phyloP scores from a whole-genome alignment of 1,140 invertebrate species.

The Chionoecetes opilio region DNA sequence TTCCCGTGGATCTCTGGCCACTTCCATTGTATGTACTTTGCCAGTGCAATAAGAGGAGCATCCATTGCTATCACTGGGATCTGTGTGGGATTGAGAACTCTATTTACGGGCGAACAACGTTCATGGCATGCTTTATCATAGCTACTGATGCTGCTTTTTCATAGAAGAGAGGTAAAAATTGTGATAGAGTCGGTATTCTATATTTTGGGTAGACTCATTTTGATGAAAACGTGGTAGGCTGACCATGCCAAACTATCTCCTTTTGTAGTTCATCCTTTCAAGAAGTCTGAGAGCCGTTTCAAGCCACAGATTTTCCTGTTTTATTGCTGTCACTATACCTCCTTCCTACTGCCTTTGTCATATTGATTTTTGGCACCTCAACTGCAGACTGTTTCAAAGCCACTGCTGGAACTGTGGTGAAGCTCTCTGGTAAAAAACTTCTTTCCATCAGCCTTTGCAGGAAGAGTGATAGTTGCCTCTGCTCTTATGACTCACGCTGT shows the following conservation, averaged over 20 bases:
- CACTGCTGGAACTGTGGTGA: slow-evolving; percentile 1
- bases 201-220: neutral
- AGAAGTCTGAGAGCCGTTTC: slow-evolving; percentile 22
- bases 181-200: slow-evolving; percentile 2
- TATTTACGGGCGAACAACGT: neutral
- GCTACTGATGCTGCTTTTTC: slow-evolving; percentile 44
- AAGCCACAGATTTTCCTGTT: slow-evolving; percentile 43
- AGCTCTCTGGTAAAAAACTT: neutral
- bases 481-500: too few species aligned
- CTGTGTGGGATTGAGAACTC: slow-evolving; percentile 37
- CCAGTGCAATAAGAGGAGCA: neutral
- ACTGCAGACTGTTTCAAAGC: too few species aligned
- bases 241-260: slow-evolving; percentile 54
- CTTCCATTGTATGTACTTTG: slow-evolving; percentile 46
- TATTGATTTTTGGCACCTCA: neutral
- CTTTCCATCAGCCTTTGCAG: neutral
- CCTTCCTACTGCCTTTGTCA: slow-evolving; percentile 32
- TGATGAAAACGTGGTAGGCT: slow-evolving; percentile 39
- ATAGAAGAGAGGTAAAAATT: slow-evolving; percentile 45
- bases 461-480: slow-evolving; percentile 51
- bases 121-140: slow-evolving; percentile 53
- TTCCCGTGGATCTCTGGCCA: slow-evolving; percentile 24
- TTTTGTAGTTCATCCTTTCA: slow-evolving; percentile 29
- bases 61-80: slow-evolving; percentile 17
- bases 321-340: slow-evolving; percentile 42